Conservation (phyloP, 2,888 invertebrate genomes). For the Chrysotoxum bicinctum region DNA sequence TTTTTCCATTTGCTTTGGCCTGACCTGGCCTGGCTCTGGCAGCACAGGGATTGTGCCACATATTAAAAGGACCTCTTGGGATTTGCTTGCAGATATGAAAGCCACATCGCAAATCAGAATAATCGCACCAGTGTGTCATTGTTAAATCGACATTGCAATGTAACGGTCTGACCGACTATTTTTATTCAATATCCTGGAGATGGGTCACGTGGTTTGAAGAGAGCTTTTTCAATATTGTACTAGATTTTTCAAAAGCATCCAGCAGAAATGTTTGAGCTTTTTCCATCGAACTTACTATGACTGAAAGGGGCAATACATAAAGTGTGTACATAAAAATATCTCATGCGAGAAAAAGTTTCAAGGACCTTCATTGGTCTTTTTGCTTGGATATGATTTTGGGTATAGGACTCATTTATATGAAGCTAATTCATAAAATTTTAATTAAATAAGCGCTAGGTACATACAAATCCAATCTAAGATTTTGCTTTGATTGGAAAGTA, state of each 20-base stretch:
- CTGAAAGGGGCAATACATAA: neutral
- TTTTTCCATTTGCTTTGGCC: constrained; percentile 47
- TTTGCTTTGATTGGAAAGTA: too few species aligned
- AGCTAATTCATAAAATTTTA: too few species aligned
- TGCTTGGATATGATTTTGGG: neutral
- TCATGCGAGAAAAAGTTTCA: neutral
- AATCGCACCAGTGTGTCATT: constrained; percentile 40
- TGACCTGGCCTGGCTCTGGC: neutral
- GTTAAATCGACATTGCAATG: neutral
- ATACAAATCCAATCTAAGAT: too few species aligned
- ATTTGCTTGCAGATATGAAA: constrained; percentile 18
- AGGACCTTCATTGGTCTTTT: neutral
- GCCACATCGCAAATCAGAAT: constrained; percentile 61
- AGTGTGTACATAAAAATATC: neutral
- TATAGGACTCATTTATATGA: too few species aligned
- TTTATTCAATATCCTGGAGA: constrained; percentile 8
- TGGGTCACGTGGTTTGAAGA: constrained; percentile 2
- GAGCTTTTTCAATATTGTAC: constrained; percentile 31
- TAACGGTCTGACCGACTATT: neutral
- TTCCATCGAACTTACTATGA: neutral
- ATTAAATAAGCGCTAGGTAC: too few species aligned
- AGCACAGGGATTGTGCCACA: neutral
- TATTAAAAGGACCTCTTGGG: constrained; percentile 41
- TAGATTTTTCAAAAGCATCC: constrained; percentile 15
- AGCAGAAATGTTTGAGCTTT: neutral